Percentiles rank a stretch among this genome's conserved stretches.
Evolutionary conservation across 1,140 invertebrate genomes (phyloP).

Genomic region (Lerema accius): DNA sequence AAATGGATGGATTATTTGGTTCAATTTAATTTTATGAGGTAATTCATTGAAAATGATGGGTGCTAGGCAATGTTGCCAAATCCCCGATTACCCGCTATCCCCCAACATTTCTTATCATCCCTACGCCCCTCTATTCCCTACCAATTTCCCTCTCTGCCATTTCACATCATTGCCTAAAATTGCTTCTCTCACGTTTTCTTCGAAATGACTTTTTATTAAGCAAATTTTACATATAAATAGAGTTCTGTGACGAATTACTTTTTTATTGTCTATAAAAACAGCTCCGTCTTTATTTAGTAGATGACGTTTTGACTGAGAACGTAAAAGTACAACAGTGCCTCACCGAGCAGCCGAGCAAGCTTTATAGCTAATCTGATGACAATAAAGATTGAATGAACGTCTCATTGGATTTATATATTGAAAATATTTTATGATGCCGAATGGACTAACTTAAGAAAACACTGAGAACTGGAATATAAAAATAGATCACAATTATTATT

Average conservation of each 20-base stretch:
- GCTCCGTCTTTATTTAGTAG: slow-evolving; percentile 29
- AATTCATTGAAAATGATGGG: slow-evolving; percentile 72
- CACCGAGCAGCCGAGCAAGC: slow-evolving; percentile 21
- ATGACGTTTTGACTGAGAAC: slow-evolving; percentile 28
- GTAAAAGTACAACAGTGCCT: slow-evolving; percentile 23
- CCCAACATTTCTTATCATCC: slow-evolving; percentile 13
- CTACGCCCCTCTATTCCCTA: neutral
- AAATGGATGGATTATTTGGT: slow-evolving; percentile 73
- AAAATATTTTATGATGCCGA: neutral
- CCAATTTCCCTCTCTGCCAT: neutral
- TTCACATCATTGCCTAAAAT: slow-evolving; percentile 15
- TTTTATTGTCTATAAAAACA: slow-evolving; percentile 57
- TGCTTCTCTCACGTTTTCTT: slow-evolving; percentile 48
- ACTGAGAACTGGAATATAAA: too few species aligned
- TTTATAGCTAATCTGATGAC: slow-evolving; percentile 31
- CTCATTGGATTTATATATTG: slow-evolving; percentile 5
- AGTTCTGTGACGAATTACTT: slow-evolving; percentile 49
- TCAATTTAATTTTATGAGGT: slow-evolving; percentile 78
- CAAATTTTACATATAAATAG: slow-evolving; percentile 70
- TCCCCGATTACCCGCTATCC: slow-evolving; percentile 50
- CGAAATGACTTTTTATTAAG: slow-evolving; percentile 59
- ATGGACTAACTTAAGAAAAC: too few species aligned
- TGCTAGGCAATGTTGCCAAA: slow-evolving; percentile 55
- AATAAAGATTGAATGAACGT: slow-evolving; percentile 30
- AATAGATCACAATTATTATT: too few species aligned